phyloP scores from a whole-genome alignment of 2,888 invertebrate genomes.

The Buathra laborator region DNA sequence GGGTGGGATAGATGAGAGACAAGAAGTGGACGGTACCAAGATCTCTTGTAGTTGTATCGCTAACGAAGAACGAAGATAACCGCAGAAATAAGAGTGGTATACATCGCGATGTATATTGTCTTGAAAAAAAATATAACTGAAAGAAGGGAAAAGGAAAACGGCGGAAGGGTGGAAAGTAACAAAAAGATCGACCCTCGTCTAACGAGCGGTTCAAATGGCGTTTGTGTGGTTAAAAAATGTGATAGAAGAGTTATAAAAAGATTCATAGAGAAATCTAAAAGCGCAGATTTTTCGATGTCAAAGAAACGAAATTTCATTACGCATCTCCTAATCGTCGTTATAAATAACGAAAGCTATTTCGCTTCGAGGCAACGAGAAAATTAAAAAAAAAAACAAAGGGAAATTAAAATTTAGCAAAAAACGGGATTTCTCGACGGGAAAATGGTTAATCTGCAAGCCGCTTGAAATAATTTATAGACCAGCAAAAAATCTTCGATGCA shows the following conservation, averaged over 20 bases:
- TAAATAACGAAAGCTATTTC: too few relatives aligned
- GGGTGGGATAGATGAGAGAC: conserved; percentile 23
- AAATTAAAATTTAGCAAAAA: too few relatives aligned
- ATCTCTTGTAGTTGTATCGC: not conserved
- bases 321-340: not conserved
- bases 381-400: too few relatives aligned
- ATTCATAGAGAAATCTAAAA: not conserved
- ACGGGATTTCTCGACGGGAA: too few relatives aligned
- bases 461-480: too few relatives aligned
- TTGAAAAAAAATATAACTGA: not conserved
- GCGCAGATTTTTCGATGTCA: not conserved
- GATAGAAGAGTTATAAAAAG: not conserved
- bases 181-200: not conserved
- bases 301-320: not conserved
- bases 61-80: conserved; percentile 2
- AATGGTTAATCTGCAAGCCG: too few relatives aligned
- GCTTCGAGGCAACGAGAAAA: too few relatives aligned
- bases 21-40: conserved; percentile 20
- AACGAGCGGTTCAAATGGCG: not conserved
- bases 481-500: too few relatives aligned
- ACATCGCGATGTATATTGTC: conserved; percentile 4
- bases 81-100: not conserved
- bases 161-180: not conserved
- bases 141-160: not conserved
- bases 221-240: not conserved